These are phyloP conservation scores for Hemichromis elongatus DNA, from an alignment of 2,113 vertebrate genomes.

Conservation along the genomic window DNA sequence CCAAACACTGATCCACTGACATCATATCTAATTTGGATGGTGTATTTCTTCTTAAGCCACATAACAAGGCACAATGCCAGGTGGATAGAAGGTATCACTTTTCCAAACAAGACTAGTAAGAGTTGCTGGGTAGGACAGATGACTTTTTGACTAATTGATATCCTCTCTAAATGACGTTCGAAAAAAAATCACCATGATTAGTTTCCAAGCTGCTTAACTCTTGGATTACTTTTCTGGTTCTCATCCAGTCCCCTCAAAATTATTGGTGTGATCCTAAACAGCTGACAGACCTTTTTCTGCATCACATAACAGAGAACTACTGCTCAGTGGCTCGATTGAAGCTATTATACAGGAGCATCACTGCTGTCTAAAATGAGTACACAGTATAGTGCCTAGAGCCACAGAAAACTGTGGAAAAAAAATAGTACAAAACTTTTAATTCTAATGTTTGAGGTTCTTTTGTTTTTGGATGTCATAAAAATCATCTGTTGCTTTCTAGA, in stretches of 20 bases:
- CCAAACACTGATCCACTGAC: slow-evolving; percentile 45
- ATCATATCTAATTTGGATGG: slow-evolving; percentile 41
- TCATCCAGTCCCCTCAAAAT: neutral
- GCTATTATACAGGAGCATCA: neutral
- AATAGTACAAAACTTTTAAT: neutral
- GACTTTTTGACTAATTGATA: slow-evolving; percentile 12
- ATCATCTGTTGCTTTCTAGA: neutral
- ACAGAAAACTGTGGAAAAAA: neutral
- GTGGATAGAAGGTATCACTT: neutral
- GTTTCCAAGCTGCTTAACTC: neutral
- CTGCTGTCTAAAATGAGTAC: neutral
- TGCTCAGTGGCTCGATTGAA: neutral
- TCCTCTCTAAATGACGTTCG: slow-evolving; percentile 25
- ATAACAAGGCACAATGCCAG: slow-evolving; percentile 21
- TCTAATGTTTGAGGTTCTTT: neutral
- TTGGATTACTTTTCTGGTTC: slow-evolving; percentile 5
- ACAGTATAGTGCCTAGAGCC: neutral
- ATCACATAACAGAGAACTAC: neutral
- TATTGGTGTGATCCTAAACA: slow-evolving; percentile 18
- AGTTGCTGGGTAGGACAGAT: slow-evolving; percentile 28
- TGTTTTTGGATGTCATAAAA: neutral
- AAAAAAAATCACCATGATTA: slow-evolving; percentile 6
- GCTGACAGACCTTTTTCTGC: slow-evolving; percentile 9
- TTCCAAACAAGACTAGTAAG: neutral
- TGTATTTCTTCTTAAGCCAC: slow-evolving; percentile 13